These are phyloP conservation scores for Sphyrna mokarran DNA, from an alignment of 2,113 vertebrate genomes.

Conservation along the genomic window DNA sequence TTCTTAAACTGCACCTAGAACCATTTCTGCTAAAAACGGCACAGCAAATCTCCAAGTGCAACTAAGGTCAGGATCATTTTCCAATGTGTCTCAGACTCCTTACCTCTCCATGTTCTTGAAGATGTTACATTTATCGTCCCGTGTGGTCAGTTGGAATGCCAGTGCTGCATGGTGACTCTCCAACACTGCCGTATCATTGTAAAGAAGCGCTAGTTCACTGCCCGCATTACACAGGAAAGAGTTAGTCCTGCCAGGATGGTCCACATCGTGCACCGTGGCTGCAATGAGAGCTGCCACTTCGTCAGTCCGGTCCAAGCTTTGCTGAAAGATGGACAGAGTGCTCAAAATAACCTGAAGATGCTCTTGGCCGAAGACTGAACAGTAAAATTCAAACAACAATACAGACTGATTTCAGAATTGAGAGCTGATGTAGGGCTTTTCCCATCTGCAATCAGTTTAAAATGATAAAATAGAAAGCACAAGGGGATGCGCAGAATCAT, in stretches of 20 bases:
- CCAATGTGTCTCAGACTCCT: slow-evolving; percentile 25
- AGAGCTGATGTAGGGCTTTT: not conserved
- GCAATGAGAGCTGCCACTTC: slow-evolving; percentile 88
- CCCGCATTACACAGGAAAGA: slow-evolving; percentile 93
- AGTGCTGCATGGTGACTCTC: slow-evolving; percentile 92
- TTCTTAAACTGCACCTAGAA: not conserved
- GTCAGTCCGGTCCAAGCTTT: slow-evolving; percentile 84
- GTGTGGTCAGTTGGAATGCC: slow-evolving; percentile 87
- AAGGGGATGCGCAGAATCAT: not conserved
- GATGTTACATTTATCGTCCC: slow-evolving; percentile 89
- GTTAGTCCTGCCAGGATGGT: slow-evolving; percentile 91
- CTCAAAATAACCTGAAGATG: not conserved
- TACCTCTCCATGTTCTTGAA: slow-evolving; percentile 94
- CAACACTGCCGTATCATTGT: slow-evolving; percentile 86
- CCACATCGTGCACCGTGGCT: slow-evolving; percentile 86
- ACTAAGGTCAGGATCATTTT: too few relatives aligned
- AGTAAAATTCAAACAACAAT: not conserved
- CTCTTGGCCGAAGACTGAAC: not conserved
- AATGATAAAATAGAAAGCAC: not conserved
- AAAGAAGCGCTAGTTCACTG: slow-evolving; percentile 83
- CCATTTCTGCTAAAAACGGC: not conserved
- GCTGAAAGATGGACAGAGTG: slow-evolving; percentile 53
- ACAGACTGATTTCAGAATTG: not conserved
- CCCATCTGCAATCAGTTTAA: not conserved
- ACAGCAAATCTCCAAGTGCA: not conserved